phyloP scores from a whole-genome alignment of 2,888 invertebrate genomes.

The Rugalucina vietnamica region DNA sequence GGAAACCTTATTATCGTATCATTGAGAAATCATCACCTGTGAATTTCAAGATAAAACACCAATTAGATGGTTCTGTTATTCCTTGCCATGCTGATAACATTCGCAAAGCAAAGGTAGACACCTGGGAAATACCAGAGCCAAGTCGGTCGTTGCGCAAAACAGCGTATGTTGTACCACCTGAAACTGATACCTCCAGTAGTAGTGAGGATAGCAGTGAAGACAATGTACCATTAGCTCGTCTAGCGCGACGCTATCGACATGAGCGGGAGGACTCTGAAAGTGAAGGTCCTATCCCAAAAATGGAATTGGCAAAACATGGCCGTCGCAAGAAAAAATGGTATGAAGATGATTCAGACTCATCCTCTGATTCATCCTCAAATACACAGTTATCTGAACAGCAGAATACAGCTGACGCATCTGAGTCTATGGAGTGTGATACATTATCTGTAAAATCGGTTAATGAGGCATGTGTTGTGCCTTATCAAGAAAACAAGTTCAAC shows the following conservation, averaged over 20 bases:
- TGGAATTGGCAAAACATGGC: constrained; percentile 29
- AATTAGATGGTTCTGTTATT: constrained; percentile 28
- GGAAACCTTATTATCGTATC: constrained; percentile 53
- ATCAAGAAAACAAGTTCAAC: no score
- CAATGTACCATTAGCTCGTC: neutral
- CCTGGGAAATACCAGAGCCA: constrained; percentile 7
- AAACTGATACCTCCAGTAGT: constrained; percentile 7
- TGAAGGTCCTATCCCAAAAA: constrained; percentile 46
- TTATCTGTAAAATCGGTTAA: no score
- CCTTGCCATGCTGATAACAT: constrained; percentile 33
- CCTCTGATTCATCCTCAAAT: no score
- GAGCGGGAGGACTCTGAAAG: constrained; percentile 27
- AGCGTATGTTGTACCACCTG: constrained; percentile 17
- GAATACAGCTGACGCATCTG: no score
- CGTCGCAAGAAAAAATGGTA: no score
- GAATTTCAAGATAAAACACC: constrained; percentile 40
- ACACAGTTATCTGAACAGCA: no score
- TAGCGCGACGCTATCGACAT: constrained; percentile 8
- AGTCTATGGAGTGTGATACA: no score
- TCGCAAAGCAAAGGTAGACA: constrained; percentile 33
- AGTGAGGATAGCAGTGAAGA: neutral
- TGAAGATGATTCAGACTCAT: no score
- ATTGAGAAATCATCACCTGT: constrained; percentile 43
- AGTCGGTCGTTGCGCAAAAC: neutral
- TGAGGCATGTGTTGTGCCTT: no score